Evolutionary conservation across 1,140 invertebrate species (phyloP).

Genomic region (Lucilia sericata): DNA sequence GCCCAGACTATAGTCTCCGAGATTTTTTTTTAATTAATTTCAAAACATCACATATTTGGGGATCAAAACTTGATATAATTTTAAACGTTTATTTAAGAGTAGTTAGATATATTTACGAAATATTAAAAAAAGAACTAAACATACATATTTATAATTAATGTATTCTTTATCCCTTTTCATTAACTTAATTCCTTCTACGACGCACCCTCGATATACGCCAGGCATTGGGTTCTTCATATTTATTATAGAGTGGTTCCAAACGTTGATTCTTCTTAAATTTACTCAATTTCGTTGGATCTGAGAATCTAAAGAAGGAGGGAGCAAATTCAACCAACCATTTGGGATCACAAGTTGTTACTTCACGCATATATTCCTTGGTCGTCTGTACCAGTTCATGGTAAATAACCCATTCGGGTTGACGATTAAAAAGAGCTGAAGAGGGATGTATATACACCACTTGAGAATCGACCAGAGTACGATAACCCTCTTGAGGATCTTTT

Average conservation of each 20-base stretch:
- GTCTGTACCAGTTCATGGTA: conserved; percentile 99
- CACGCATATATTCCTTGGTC: conserved; percentile 99
- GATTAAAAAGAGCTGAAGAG: conserved; percentile 95
- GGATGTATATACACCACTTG: conserved; percentile 99
- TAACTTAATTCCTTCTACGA: conserved; percentile 84
- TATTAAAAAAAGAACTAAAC: not conserved
- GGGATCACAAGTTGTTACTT: conserved; percentile 98
- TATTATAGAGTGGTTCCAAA: conserved; percentile 97
- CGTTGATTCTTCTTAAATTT: conserved; percentile 99
- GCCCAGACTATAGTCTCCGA: no score
- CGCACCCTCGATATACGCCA: conserved; percentile 98
- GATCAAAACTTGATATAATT: no score
- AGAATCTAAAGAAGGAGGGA: conserved; percentile 98
- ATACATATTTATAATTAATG: not conserved
- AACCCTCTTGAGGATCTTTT: conserved; percentile 99
- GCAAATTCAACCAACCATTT: conserved; percentile 99
- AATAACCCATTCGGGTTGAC: conserved; percentile 99
- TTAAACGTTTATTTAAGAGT: no score
- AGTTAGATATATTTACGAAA: not conserved
- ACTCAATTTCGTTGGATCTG: conserved; percentile 98
- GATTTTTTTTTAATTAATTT: no score
- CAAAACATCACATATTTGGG: no score
- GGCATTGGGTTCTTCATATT: conserved; percentile 99
- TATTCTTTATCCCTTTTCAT: not conserved
- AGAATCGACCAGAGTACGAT: conserved; percentile 96